Evolutionary conservation across 2,797 vertebrate genomes (phyloP), one percentile per base, ranked within the genome.

Genomic region (Melanitta fusca): DNA sequence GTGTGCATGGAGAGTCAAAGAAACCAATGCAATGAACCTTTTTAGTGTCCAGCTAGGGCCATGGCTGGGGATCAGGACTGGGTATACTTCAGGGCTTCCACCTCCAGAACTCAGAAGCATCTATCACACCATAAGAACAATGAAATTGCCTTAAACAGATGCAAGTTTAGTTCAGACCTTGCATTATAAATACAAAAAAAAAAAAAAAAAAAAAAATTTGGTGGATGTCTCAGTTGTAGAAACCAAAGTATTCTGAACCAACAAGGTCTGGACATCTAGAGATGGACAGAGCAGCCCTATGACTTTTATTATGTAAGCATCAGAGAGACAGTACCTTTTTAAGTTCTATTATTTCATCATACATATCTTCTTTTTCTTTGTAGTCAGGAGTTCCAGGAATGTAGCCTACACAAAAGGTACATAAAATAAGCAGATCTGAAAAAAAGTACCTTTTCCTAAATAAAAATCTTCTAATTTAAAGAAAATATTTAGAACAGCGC

Each of bases 351-450:
- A 99, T 99, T 97, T 99, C 99, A 60, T 99, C 98, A 30, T 99
- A 99, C 99, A 99, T 99, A 87, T 99, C 99, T 95, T 99, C 99
- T 75, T 99, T 99, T 69, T 99, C 99, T 96, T 98, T 98, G 97
- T 97, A 98, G 96, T 98, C 97, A 2, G 97, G 97, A 34, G 98
- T 96, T 72, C 98, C 97, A 36, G 98, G 97, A 72, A 98, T 75
- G 43, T 98, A 98, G 82, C 99, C 99, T 99, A 87, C 21, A 95
- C 78, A 73, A 84, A 12, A 91, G 10, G 64, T 27, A 79, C 2
- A 1, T 15, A 86, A 88, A 92, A 85, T 54, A 74, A 90, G 19
- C 11, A 43, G 28, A 77, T 51, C 9, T 34, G 45, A 91, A 78
- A 56, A 47, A 41, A 74, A 22, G 24, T 39, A 73, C 71, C 88